phyloP scores from a whole-genome alignment of 2,113 vertebrate species.

The Shinisaurus crocodilurus region DNA sequence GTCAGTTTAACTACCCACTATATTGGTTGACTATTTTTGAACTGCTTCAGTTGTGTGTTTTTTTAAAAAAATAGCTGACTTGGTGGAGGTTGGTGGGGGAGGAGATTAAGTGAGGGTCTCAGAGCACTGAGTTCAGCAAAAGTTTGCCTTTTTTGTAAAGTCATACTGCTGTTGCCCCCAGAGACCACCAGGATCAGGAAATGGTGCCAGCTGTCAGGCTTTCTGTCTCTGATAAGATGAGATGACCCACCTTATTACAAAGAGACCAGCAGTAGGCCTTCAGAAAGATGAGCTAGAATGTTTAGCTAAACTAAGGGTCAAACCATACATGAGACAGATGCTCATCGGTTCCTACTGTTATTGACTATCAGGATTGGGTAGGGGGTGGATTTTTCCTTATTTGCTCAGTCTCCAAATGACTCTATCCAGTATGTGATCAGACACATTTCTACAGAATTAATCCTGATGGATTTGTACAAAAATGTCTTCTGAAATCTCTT shows the following conservation, averaged over 20 bases:
- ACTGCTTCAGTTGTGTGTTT: constrained; percentile 44
- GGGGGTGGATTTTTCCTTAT: constrained; percentile 62
- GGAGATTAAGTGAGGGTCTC: constrained; percentile 72
- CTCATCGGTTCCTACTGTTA: constrained; percentile 63
- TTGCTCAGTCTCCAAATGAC: constrained; percentile 63
- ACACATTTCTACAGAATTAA: constrained; percentile 47
- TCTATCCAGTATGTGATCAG: constrained; percentile 58
- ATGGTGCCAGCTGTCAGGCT: constrained; percentile 72
- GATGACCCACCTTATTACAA: constrained; percentile 75
- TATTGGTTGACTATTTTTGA: constrained; percentile 74
- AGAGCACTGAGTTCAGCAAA: constrained; percentile 79
- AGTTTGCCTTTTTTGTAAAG: constrained; percentile 78
- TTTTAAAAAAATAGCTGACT: neutral
- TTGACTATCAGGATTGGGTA: constrained; percentile 36
- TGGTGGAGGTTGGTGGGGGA: neutral
- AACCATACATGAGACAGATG: constrained; percentile 66
- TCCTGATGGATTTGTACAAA: constrained; percentile 56
- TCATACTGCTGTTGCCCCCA: constrained; percentile 72
- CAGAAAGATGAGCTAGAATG: constrained; percentile 68
- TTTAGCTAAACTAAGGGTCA: constrained; percentile 69
- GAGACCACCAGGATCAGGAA: constrained; percentile 68
- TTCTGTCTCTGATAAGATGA: constrained; percentile 73
- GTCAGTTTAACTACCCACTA: constrained; percentile 75
- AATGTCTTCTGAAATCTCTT: constrained; percentile 63
- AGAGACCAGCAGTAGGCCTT: constrained; percentile 62